Percentiles rank a stretch among this genome's conserved stretches.
Evolutionary conservation across 2,888 invertebrate species (phyloP).

Genomic region (Sericinus montela): DNA sequence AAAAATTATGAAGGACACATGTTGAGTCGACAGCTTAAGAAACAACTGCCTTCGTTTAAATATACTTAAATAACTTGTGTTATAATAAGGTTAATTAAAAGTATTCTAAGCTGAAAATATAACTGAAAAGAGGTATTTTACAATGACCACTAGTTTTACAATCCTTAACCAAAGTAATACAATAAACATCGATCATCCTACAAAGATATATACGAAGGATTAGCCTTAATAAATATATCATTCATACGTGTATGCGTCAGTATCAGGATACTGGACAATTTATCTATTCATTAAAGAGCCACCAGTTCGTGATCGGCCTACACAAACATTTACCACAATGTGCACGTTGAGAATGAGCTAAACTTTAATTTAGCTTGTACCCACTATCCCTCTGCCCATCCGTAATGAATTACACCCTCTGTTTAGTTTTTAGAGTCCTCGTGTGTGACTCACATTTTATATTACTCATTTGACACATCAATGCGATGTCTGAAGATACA

Average conservation of each 20-base stretch:
- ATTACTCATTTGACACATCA: constrained; percentile 35
- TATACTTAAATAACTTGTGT: no score
- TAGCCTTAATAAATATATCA: no score
- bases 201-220: no score
- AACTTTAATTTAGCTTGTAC: constrained; percentile 73
- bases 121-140: not conserved
- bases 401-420: constrained; percentile 66
- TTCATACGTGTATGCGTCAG: no score
- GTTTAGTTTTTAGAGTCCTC: constrained; percentile 53
- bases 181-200: no score
- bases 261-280: constrained; percentile 39
- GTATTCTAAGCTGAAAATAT: no score
- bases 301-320: constrained; percentile 63
- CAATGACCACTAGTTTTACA: no score
- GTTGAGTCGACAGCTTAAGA: no score
- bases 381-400: constrained; percentile 45
- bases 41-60: no score
- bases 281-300: constrained; percentile 74
- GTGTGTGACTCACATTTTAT: constrained; percentile 64
- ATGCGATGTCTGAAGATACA: constrained; percentile 26
- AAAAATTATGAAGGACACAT: no score
- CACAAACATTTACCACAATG: constrained; percentile 53
- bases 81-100: no score
- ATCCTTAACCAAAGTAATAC: no score
- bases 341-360: constrained; percentile 57